phyloP scores from a whole-genome alignment of 1,140 invertebrate species.

The Solenopsis fugax region DNA sequence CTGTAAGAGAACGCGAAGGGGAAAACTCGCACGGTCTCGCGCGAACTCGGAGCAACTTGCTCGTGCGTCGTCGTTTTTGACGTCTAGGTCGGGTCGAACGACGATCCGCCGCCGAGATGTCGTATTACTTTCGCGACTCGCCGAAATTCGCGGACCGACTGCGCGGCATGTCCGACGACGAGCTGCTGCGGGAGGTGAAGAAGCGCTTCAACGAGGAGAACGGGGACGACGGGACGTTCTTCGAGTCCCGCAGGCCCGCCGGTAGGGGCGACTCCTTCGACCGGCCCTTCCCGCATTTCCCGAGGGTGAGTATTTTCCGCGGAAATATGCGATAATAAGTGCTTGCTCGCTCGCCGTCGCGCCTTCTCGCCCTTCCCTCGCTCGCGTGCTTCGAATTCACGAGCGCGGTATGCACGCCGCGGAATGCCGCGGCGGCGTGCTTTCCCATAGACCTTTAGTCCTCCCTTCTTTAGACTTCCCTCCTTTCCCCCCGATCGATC shows the following conservation, averaged over 20 bases:
- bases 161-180: conserved; percentile 83
- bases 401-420: background rate
- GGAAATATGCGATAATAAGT: too few species aligned
- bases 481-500: background rate
- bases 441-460: background rate
- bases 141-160: conserved; percentile 83
- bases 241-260: conserved; percentile 75
- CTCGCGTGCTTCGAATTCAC: conserved; percentile 3
- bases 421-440: background rate
- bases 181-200: conserved; percentile 84
- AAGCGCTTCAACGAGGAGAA: conserved; percentile 83
- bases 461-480: background rate
- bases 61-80: background rate
- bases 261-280: conserved; percentile 79
- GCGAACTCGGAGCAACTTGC: background rate
- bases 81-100: too few species aligned
- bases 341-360: too few species aligned
- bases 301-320: conserved; percentile 78
- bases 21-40: too few species aligned
- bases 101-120: conserved; percentile 77
- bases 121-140: conserved; percentile 85
- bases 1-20: background rate
- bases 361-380: too few species aligned
- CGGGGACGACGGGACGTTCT: conserved; percentile 80
- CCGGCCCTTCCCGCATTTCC: conserved; percentile 76